phyloP scores from a whole-genome alignment of 1,140 invertebrate species.

The Uloborus diversus region DNA sequence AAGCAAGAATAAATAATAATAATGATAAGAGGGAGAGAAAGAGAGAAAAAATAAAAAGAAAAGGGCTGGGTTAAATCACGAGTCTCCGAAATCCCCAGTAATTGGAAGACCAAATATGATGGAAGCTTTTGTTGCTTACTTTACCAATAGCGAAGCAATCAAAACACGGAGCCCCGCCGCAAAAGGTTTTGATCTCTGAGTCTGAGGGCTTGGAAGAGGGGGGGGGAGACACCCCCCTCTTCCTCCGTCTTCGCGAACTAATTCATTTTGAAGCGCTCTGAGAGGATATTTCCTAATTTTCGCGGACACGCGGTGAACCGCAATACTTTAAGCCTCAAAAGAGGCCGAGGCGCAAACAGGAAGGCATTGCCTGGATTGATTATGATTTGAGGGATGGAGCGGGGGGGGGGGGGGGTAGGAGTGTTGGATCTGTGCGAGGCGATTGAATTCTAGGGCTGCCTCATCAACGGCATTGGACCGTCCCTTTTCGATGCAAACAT shows the following conservation, averaged over 20 bases:
- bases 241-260: conserved; percentile 2
- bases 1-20: conserved; percentile 49
- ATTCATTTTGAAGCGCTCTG: conserved; percentile 49
- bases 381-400: conserved; percentile 41
- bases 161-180: conserved; percentile 31
- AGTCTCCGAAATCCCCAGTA: conserved; percentile 40
- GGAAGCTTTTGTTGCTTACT: conserved; percentile 52
- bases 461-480: not conserved
- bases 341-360: not conserved
- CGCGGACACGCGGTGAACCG: conserved; percentile 23
- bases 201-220: not conserved
- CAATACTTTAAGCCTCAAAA: conserved; percentile 49
- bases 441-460: conserved; percentile 33
- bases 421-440: conserved; percentile 2
- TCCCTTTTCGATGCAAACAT: conserved; percentile 25
- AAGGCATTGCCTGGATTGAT: conserved; percentile 26
- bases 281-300: conserved; percentile 52
- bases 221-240: not conserved
- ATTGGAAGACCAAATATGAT: conserved; percentile 53
- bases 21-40: not conserved
- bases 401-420: not conserved
- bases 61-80: conserved; percentile 31
- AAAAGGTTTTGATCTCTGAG: conserved; percentile 44
- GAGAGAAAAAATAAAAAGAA: not conserved
- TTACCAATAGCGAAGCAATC: conserved; percentile 49